phyloP scores from a whole-genome alignment of 1,140 invertebrate genomes.

The Lepidurus packardi region DNA sequence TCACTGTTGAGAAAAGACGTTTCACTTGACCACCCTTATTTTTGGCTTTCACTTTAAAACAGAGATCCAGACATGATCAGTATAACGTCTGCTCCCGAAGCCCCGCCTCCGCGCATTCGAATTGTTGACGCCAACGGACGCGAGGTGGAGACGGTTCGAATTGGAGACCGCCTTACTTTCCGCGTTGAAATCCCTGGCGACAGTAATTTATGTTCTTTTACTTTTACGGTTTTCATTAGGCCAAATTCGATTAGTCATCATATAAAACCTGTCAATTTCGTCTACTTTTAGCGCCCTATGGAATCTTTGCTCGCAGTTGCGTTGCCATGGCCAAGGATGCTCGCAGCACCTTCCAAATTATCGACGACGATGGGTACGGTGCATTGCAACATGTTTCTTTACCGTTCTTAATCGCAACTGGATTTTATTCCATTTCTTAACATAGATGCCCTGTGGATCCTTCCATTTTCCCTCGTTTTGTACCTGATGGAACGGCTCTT shows the following conservation, averaged over 20 bases:
- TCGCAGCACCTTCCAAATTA: constrained; percentile 91
- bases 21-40: not conserved
- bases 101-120: constrained; percentile 84
- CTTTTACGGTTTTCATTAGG: not conserved
- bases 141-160: constrained; percentile 88
- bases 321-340: constrained; percentile 95
- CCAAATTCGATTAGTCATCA: not conserved
- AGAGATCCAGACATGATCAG: constrained; percentile 91
- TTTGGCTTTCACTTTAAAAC: constrained; percentile 35
- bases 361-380: constrained; percentile 81
- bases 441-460: constrained; percentile 83
- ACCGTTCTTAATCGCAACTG: not conserved
- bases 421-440: constrained; percentile 31
- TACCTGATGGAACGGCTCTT: constrained; percentile 70
- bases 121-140: constrained; percentile 75
- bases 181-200: constrained; percentile 92
- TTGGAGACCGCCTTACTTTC: constrained; percentile 90
- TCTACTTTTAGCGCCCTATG: constrained; percentile 73
- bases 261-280: constrained; percentile 18
- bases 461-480: constrained; percentile 85
- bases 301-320: constrained; percentile 90
- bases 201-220: constrained; percentile 52
- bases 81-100: constrained; percentile 88
- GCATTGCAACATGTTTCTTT: not conserved
- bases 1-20: not conserved